Evolutionary conservation across 2,888 invertebrate genomes (phyloP), one percentile per base, ranked within the genome.

Genomic region (Alentia gelatinosa): DNA sequence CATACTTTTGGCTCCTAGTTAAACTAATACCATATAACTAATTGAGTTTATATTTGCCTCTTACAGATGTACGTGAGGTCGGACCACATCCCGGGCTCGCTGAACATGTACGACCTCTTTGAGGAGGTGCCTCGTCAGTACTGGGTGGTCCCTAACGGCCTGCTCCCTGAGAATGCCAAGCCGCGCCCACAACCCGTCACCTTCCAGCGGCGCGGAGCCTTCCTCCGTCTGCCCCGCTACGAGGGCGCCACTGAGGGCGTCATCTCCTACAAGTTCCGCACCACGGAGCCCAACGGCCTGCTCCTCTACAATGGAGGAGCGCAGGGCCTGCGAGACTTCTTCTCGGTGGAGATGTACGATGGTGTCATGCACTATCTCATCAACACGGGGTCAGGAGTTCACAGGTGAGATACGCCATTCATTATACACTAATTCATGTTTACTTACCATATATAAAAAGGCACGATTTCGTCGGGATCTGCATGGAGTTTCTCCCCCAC

Each of bases 341-440:
- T 95, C 30, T 95, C 94, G 5, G 84, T 95, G 19, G 96, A 96
- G 91, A 91, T 96, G 42, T 94, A 93, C 91, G 96, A 96, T 90
- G 95, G 95, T 0, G 93, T 93, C 33, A 93, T 95, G 9, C 95
- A 95, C 91, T 93, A 95, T 50, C 94, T 96, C 19, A 93, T 94
- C 89, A 93, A 95, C 91, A 92, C 95, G 35, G 95, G 95, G 0
- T 90, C 91, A 3, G 93, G 93, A 12, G 93, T 93, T 0, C 92
- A 19, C 56, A 50, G 89, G 89, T 89, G 33, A 56, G 75, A 30
- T 12, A 47, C 47, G n/a, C n/a, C n/a, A n/a, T n/a, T n/a, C n/a
- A n/a, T n/a, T n/a, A n/a, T n/a, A n/a, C n/a, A n/a, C n/a, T n/a
- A n/a, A n/a, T n/a, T n/a, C n/a, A n/a, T n/a, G n/a, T n/a, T n/a